A percentile compares a stretch with the other conserved stretches of the same genome.
Conservation (phyloP, 2,797 vertebrate genomes). For the Oreochromis mossambicus region DNA sequence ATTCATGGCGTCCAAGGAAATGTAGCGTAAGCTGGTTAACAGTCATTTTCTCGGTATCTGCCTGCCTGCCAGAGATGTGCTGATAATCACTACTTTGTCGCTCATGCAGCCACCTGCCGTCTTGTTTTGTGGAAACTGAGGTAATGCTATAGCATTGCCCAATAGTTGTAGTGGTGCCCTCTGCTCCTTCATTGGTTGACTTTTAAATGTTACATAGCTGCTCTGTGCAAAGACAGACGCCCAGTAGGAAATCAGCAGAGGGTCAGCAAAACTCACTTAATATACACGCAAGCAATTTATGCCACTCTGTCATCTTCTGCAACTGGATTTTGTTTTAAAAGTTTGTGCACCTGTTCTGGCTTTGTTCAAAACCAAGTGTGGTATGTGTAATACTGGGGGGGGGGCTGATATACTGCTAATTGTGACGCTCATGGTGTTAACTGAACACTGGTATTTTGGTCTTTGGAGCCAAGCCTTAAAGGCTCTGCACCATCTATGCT, state of each 20-base stretch:
- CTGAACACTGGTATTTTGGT: background rate
- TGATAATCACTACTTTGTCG: slow-evolving; percentile 41
- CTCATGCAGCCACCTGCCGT: slow-evolving; percentile 50
- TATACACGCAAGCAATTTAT: background rate
- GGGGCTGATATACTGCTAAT: background rate
- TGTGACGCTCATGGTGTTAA: background rate
- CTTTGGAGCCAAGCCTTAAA: background rate
- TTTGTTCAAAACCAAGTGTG: background rate
- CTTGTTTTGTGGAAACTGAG: slow-evolving; percentile 46
- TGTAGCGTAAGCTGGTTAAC: slow-evolving; percentile 51
- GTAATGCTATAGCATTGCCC: slow-evolving; percentile 34
- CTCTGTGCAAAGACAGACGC: background rate
- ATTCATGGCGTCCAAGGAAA: slow-evolving; percentile 64
- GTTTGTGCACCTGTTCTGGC: background rate
- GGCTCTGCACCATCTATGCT: background rate
- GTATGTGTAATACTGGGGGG: no score
- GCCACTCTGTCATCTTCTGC: background rate
- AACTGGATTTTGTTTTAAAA: background rate
- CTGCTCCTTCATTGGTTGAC: background rate
- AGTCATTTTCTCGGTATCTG: slow-evolving; percentile 63
- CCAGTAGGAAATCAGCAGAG: background rate
- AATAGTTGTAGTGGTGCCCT: background rate
- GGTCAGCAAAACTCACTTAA: background rate
- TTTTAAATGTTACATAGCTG: background rate
- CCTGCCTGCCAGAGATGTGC: slow-evolving; percentile 49